phyloP scores from a whole-genome alignment of 2,113 vertebrate species.

The Brachirus orientalis region DNA sequence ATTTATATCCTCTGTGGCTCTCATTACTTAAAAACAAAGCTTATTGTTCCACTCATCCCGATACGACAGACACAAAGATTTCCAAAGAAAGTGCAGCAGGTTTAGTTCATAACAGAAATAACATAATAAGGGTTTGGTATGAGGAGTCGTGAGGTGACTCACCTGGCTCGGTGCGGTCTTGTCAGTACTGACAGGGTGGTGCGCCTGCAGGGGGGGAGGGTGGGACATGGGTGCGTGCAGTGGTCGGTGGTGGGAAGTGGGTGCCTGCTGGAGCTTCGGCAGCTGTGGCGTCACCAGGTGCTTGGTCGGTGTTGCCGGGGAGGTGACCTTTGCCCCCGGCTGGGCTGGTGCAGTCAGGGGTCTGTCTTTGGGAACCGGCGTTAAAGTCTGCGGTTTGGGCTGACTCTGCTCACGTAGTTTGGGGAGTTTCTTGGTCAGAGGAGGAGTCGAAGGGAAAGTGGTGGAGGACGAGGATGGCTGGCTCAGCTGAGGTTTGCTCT shows the following conservation, averaged over 20 bases:
- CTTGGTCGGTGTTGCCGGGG: conserved; percentile 12
- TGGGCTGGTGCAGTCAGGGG: conserved; percentile 67
- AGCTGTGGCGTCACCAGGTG: conserved; percentile 88
- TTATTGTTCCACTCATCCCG: no score
- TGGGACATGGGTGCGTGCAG: conserved; percentile 91
- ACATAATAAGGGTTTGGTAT: no score
- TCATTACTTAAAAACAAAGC: no score
- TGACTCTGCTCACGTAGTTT: conserved; percentile 81
- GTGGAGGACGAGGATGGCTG: conserved; percentile 88
- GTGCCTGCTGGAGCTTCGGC: conserved; percentile 95
- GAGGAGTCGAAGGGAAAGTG: conserved; percentile 66
- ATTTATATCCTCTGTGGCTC: no score
- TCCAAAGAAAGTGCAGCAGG: no score
- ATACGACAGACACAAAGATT: no score
- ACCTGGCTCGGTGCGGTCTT: conserved; percentile 90
- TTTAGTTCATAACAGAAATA: no score
- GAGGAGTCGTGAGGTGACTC: no score
- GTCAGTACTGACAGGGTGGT: conserved; percentile 89
- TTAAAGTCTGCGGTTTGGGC: conserved; percentile 59
- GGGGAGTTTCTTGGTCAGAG: conserved; percentile 85
- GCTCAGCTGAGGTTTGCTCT: conserved; percentile 77
- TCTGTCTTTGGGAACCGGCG: conserved; percentile 83
- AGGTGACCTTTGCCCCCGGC: conserved; percentile 46
- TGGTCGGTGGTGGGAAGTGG: conserved; percentile 93
- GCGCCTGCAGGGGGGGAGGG: conserved; percentile 86